A percentile compares a stretch with the other conserved stretches of the same genome.
These are phyloP conservation scores for Nettapus auritus DNA, from an alignment of 2,113 vertebrate genomes.

Conservation along the genomic window DNA sequence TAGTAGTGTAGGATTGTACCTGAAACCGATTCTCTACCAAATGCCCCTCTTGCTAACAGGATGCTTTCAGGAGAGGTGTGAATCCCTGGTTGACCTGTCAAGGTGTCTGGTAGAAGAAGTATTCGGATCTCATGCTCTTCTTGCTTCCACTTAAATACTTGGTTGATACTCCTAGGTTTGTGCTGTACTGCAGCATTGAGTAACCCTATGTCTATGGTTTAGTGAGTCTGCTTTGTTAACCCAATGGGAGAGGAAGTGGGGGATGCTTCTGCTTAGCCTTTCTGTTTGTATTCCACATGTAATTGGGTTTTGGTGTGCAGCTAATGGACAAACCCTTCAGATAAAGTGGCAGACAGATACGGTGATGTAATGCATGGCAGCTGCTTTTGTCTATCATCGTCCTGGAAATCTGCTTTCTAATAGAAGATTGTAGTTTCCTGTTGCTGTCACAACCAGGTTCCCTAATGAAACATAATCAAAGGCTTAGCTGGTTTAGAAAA, in stretches of 20 bases:
- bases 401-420: background rate
- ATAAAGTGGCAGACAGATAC: background rate
- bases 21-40: background rate
- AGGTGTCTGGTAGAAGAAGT: background rate
- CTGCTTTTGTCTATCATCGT: background rate
- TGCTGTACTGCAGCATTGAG: background rate
- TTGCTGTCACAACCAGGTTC: background rate
- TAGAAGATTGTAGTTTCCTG: background rate
- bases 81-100: background rate
- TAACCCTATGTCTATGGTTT: background rate
- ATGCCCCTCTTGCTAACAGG: background rate
- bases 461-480: background rate
- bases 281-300: background rate
- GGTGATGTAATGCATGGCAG: background rate
- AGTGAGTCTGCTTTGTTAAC: background rate
- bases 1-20: background rate
- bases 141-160: conserved; percentile 12
- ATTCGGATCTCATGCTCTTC: conserved; percentile 19
- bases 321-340: conserved; percentile 19
- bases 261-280: background rate
- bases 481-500: background rate
- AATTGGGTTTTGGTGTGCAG: conserved; percentile 28
- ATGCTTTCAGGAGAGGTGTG: background rate
- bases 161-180: background rate
- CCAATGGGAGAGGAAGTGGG: background rate